These are phyloP conservation scores for Diarsia dahlii DNA, from an alignment of 2,888 invertebrate genomes.

Conservation along the genomic window DNA sequence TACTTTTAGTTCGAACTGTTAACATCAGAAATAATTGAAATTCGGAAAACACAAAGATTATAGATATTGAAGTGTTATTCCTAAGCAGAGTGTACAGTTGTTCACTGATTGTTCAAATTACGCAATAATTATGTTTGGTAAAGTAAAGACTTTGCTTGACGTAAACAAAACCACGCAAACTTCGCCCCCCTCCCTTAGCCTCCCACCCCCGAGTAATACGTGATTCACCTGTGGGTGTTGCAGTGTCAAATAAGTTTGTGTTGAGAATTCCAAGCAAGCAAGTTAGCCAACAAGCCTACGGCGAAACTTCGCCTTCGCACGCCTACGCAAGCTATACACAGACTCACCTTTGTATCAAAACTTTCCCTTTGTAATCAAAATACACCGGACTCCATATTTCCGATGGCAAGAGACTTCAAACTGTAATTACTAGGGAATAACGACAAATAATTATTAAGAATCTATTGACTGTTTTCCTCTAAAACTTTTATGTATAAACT, in stretches of 20 bases:
- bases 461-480: constrained; percentile 86
- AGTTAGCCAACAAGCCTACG: constrained; percentile 52
- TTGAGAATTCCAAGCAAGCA: constrained; percentile 59
- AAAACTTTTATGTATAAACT: constrained; percentile 69
- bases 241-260: constrained; percentile 71
- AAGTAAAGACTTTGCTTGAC: constrained; percentile 43
- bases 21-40: not conserved
- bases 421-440: constrained; percentile 81
- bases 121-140: constrained; percentile 25
- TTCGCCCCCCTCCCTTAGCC: constrained; percentile 2
- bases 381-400: constrained; percentile 42
- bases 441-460: constrained; percentile 84
- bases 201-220: constrained; percentile 39
- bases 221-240: constrained; percentile 63
- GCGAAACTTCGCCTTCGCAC: constrained; percentile 38
- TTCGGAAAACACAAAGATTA: constrained; percentile 8
- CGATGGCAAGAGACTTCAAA: constrained; percentile 71
- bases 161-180: constrained; percentile 43
- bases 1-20: not conserved
- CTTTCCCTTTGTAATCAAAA: constrained; percentile 11
- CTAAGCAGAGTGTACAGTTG: constrained; percentile 29
- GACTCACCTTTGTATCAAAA: constrained; percentile 22
- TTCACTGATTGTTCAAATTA: constrained; percentile 45
- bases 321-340: constrained; percentile 26
- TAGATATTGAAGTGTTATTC: constrained; percentile 5